A percentile compares a stretch with the other conserved stretches of the same genome.
Conservation (phyloP, 2,888 invertebrate genomes). For the Chalcosyrphus nemorum region DNA sequence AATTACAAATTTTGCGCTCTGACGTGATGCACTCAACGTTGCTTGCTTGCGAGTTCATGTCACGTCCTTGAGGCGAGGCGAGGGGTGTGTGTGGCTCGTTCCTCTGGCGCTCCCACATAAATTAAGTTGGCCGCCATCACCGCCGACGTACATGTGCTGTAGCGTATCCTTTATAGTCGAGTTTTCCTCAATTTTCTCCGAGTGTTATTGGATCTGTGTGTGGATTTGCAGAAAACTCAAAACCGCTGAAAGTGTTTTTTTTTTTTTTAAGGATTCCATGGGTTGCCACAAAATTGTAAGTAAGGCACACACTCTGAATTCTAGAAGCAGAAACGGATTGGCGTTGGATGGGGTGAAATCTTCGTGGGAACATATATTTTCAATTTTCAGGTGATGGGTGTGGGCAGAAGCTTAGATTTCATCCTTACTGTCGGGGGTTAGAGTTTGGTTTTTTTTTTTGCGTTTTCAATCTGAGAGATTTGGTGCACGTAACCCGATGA, state of each 20-base stretch:
- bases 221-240: conserved; percentile 66
- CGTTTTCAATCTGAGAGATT: conserved; percentile 10
- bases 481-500: conserved; percentile 42
- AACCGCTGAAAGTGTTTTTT: conserved; percentile 62
- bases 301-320: conserved; percentile 45
- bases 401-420: conserved; percentile 51
- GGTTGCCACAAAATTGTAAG: conserved; percentile 64
- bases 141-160: background rate
- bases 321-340: conserved; percentile 23
- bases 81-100: too few relatives aligned
- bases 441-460: background rate
- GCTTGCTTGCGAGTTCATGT: conserved; percentile 64
- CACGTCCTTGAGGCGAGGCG: conserved; percentile 64
- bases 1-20: conserved; percentile 71
- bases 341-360: conserved; percentile 31
- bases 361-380: conserved; percentile 72
- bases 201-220: conserved; percentile 65
- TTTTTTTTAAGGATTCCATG: conserved; percentile 28
- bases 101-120: conserved; percentile 52
- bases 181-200: conserved; percentile 58
- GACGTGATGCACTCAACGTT: conserved; percentile 72
- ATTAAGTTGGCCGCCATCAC: conserved; percentile 48
- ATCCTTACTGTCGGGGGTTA: conserved; percentile 43
- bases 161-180: conserved; percentile 17
- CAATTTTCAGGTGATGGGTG: conserved; percentile 55